Base-by-base conservation (phyloP, 2,888 invertebrate genomes). In the Hermodice carunculata region DNA sequence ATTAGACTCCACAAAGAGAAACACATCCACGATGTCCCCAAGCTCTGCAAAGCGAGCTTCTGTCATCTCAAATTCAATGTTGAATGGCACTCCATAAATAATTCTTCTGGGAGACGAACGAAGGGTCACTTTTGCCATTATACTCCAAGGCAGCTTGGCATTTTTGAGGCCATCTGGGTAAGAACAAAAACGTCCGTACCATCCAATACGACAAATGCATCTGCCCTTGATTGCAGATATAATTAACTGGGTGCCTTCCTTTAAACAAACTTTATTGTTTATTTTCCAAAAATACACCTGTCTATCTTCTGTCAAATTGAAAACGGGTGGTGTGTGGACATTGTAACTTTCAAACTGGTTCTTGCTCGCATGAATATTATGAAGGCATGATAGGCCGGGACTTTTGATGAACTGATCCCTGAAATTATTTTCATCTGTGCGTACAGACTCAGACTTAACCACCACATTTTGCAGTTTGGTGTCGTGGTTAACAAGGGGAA, bases 1-100 rank as follows among this genome's bases (percentile, higher is more conserved):
- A 28, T 28, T 43, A 2, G 56, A 57, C 29, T 63, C 63, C 8
- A 22, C 2, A 8, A 63, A 48, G 14, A 63, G 3, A 26, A 63
- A 63, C 40, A 57, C 19, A 26, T 63, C 63, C 26, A 63, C 63
- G n/a, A 57, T 37, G 17, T 44, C 48, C 14, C 37, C 48, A 3
- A 53, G 3, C 19, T 56, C 63, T 2, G 19, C 34, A 4, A 63
- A 11, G 24, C 56, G 26, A 6, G 52, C 56, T 22, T 53, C 54
- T 6, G 56, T 26, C 48, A 61, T 46, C 44, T 53, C 61, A 43
- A 43, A 61, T 40, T 61, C 61, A 19, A 54, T 34, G 26, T 29
- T 61, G 26, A 61, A 61, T 26, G 61, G 61, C 11, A 46, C 32
- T 6, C 43, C 53, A 22, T 61, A 34, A 6, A 61, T 46, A 4